These are phyloP conservation scores for Dysidea cf. avara DNA, from an alignment of 37 sponge, comb jelly and placozoan species.

Conservation along the genomic window DNA sequence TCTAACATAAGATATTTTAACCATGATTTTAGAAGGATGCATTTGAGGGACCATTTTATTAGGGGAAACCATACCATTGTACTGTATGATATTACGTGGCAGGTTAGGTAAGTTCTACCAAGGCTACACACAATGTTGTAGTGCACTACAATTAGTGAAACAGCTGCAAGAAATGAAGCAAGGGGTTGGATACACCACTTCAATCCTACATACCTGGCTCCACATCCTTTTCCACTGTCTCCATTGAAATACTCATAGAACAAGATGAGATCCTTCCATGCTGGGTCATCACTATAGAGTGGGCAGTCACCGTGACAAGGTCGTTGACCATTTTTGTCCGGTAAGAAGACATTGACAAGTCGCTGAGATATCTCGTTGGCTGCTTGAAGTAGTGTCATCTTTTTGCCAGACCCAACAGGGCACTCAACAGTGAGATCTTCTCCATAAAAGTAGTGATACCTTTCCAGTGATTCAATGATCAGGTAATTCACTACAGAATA, in stretches of 20 bases:
- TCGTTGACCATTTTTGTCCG: slow-evolving; percentile 67
- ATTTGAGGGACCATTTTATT: too few species aligned
- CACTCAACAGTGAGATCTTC: slow-evolving; percentile 86
- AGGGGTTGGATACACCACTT: too few species aligned
- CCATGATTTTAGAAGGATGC: too few species aligned
- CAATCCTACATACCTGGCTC: slow-evolving; percentile 97
- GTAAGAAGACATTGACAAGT: slow-evolving; percentile 54
- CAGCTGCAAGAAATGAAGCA: too few species aligned
- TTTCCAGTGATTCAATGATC: slow-evolving; percentile 87
- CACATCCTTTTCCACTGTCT: slow-evolving; percentile 91
- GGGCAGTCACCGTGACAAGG: slow-evolving; percentile 88
- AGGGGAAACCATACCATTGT: too few species aligned
- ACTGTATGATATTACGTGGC: too few species aligned
- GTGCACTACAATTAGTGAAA: too few species aligned
- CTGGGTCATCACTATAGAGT: slow-evolving; percentile 76
- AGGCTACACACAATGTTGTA: too few species aligned
- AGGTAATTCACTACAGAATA: slow-evolving; percentile 81
- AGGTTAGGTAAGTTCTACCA: too few species aligned
- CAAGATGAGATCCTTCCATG: slow-evolving; percentile 90
- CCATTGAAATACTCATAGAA: slow-evolving; percentile 97
- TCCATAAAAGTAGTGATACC: slow-evolving; percentile 92
- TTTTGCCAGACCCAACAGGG: slow-evolving; percentile 81
- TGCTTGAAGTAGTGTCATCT: slow-evolving; percentile 78
- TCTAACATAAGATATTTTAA: too few species aligned
- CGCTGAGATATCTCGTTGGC: slow-evolving; percentile 74